Percentiles rank a stretch among this genome's conserved stretches.
These are phyloP conservation scores for Diogma glabrata DNA, from an alignment of 2,888 invertebrate genomes.

Conservation along the genomic window DNA sequence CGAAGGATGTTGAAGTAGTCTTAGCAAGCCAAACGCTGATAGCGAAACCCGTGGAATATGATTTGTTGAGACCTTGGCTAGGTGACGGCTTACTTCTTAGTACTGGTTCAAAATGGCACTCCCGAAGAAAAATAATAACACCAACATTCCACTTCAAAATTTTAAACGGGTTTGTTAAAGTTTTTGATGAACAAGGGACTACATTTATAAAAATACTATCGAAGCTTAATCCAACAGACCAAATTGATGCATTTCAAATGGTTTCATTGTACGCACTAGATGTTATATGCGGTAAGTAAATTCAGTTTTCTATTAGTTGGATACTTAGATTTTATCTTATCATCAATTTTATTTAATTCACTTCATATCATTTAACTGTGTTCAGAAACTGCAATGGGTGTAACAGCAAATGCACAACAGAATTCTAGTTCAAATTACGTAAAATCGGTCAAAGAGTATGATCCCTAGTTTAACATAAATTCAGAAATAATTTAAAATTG, in stretches of 20 bases:
- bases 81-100: slow-evolving; percentile 45
- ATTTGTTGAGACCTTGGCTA: slow-evolving; percentile 39
- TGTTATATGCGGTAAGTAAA: slow-evolving; percentile 45
- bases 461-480: slow-evolving; percentile 12
- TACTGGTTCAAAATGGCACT: slow-evolving; percentile 43
- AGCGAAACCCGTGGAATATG: slow-evolving; percentile 44
- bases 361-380: too few species aligned
- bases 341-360: too few species aligned
- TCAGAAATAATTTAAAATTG: background rate
- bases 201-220: slow-evolving; percentile 35
- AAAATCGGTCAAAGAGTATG: slow-evolving; percentile 56
- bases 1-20: slow-evolving; percentile 25
- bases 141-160: slow-evolving; percentile 74
- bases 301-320: too few species aligned
- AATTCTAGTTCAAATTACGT: slow-evolving; percentile 60
- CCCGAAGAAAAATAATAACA: slow-evolving; percentile 57
- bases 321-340: too few species aligned
- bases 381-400: slow-evolving; percentile 79
- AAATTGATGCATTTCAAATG: slow-evolving; percentile 48
- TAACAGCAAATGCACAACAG: slow-evolving; percentile 57
- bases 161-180: slow-evolving; percentile 56
- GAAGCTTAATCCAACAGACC: slow-evolving; percentile 27
- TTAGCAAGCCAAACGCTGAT: slow-evolving; percentile 28
- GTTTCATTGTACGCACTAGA: slow-evolving; percentile 49
- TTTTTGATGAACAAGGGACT: slow-evolving; percentile 51